Conservation (phyloP, 2,113 vertebrate genomes). For the Picathartes gymnocephalus region DNA sequence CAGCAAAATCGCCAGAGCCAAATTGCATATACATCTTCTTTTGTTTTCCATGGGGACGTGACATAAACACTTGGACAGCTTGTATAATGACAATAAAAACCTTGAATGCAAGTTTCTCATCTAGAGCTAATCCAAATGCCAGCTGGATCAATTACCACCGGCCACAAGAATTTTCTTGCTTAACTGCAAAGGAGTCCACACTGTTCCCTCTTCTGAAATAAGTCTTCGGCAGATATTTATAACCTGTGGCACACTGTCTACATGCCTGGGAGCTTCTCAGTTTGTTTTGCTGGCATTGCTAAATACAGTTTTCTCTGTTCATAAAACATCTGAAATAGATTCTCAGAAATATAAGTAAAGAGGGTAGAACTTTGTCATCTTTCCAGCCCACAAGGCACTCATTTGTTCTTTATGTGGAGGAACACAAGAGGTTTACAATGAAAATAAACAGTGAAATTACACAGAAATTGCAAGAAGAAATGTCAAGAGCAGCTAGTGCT, state of each 20-base stretch:
- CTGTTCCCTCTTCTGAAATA: background rate
- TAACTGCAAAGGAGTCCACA: background rate
- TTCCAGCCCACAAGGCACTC: background rate
- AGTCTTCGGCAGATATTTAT: constrained; percentile 12
- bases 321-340: background rate
- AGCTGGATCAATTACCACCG: background rate
- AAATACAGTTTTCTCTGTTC: background rate
- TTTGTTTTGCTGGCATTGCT: constrained; percentile 18
- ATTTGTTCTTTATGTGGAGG: background rate
- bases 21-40: background rate
- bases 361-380: background rate
- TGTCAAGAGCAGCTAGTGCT: background rate
- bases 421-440: background rate
- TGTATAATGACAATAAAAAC: background rate
- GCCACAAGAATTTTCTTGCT: background rate
- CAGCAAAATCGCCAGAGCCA: background rate
- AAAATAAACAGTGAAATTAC: background rate
- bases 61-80: background rate
- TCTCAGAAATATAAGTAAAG: background rate
- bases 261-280: background rate
- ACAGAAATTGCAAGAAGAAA: background rate
- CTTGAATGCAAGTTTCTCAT: background rate
- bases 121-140: background rate
- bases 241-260: background rate
- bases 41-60: background rate